Conservation (phyloP, 2,113 vertebrate genomes). For the Pundamilia nyererei region DNA sequence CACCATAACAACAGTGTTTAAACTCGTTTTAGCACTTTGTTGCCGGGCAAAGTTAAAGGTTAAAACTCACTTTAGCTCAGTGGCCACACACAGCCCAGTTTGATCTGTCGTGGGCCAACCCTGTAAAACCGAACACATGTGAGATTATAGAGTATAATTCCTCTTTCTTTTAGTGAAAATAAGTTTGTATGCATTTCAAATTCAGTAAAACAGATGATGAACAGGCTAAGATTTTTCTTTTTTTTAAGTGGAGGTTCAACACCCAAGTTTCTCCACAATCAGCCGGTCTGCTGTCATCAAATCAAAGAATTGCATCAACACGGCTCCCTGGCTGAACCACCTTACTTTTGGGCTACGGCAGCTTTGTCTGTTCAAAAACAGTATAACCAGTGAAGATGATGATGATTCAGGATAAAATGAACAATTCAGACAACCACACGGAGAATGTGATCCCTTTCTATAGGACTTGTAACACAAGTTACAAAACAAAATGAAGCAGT, state of each 20-base stretch:
- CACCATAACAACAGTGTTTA: neutral
- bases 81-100: neutral
- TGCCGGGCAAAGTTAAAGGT: neutral
- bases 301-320: neutral
- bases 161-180: neutral
- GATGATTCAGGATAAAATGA: neutral
- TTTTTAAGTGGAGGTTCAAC: neutral
- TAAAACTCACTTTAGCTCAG: neutral
- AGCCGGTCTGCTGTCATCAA: neutral
- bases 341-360: neutral
- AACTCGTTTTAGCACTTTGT: neutral
- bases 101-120: neutral
- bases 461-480: neutral
- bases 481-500: neutral
- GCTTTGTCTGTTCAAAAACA: neutral
- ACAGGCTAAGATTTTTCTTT: accelerated
- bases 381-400: neutral
- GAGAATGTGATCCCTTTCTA: neutral
- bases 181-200: neutral
- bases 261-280: neutral
- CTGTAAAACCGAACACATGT: neutral
- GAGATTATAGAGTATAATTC: neutral
- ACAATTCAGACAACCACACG: neutral
- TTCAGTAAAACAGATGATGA: neutral
- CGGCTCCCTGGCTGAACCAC: accelerated